Evolutionary conservation across 2,113 vertebrate genomes (phyloP).

Genomic region (Crotalus helleri): DNA sequence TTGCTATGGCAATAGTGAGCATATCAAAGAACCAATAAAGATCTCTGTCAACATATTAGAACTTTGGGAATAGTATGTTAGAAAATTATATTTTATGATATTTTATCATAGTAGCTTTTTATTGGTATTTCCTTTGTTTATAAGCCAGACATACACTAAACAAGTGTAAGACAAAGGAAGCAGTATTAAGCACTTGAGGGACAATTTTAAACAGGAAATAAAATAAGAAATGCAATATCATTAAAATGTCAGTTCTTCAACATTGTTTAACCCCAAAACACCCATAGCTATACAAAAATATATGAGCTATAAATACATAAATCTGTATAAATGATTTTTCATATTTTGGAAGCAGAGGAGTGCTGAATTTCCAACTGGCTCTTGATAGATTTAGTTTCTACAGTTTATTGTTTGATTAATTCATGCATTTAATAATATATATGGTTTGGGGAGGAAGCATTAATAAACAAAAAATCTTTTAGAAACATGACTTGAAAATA

Average conservation of each 20-base stretch:
- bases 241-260: background rate
- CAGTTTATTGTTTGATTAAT: no score
- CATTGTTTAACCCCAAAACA: no score
- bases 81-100: background rate
- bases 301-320: background rate
- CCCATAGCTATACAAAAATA: background rate
- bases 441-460: no score
- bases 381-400: no score
- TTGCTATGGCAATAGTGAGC: slow-evolving; percentile 40
- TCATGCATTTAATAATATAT: no score
- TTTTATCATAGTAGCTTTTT: background rate
- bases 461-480: no score
- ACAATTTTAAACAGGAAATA: background rate
- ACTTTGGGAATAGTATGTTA: background rate
- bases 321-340: no score
- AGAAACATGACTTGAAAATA: no score
- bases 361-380: no score
- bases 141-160: background rate
- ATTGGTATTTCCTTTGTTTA: background rate
- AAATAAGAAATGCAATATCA: background rate
- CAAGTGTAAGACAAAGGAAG: background rate
- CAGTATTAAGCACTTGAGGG: background rate
- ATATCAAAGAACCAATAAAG: slow-evolving; percentile 32
- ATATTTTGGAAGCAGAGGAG: no score
- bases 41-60: slow-evolving; percentile 12